Conservation (phyloP, 2,888 invertebrate genomes). For the Platycheirus albimanus region DNA sequence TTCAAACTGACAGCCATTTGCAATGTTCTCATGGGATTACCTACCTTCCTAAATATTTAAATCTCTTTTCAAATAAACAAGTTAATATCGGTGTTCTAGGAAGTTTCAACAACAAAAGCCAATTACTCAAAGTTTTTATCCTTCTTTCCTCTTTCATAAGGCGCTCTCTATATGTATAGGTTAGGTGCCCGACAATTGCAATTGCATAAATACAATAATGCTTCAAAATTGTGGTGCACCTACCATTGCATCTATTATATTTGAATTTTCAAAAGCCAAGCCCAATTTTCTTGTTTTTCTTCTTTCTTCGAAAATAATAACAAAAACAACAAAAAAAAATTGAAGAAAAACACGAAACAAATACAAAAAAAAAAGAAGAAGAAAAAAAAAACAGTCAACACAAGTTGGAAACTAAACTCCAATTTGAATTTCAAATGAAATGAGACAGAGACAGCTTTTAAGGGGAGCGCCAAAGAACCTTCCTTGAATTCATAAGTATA, state of each 20-base stretch:
- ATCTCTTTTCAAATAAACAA: slow-evolving; percentile 25
- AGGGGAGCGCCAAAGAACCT: slow-evolving; percentile 38
- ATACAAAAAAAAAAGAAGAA: background rate
- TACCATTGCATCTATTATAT: slow-evolving; percentile 34
- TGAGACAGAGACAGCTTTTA: slow-evolving; percentile 43
- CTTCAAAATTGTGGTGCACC: slow-evolving; percentile 34
- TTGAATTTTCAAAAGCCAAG: slow-evolving; percentile 36
- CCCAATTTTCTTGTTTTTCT: slow-evolving; percentile 35
- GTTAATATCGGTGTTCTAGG: slow-evolving; percentile 16
- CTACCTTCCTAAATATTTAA: background rate
- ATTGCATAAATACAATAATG: slow-evolving; percentile 2
- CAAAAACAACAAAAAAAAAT: background rate
- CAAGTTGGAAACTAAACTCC: slow-evolving; percentile 39
- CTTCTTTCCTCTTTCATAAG: background rate
- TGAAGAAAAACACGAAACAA: background rate
- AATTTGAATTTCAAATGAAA: slow-evolving; percentile 66
- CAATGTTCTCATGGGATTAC: slow-evolving; percentile 11
- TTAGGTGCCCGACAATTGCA: no score
- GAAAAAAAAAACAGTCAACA: slow-evolving; percentile 15
- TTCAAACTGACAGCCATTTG: background rate
- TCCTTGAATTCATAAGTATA: slow-evolving; percentile 55
- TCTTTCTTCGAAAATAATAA: background rate
- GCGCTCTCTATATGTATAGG: no score
- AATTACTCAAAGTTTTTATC: slow-evolving; percentile 25
- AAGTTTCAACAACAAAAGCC: slow-evolving; percentile 30